Percentiles rank a stretch among this genome's conserved stretches.
Evolutionary conservation across 2,888 invertebrate species (phyloP).

Genomic region (Melieria crassipennis): DNA sequence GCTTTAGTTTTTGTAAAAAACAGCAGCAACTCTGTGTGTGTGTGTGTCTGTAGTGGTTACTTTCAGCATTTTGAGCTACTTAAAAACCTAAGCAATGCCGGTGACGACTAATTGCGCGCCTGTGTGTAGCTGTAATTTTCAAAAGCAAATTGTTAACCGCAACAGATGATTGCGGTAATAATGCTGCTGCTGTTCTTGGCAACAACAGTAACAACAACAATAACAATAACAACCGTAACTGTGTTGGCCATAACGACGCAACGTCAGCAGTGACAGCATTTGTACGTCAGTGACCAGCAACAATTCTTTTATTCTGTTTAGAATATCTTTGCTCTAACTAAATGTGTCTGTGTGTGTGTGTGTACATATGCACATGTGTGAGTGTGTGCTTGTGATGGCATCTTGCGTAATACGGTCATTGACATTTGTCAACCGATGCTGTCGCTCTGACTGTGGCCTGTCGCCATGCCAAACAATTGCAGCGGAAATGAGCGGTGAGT

Average conservation of each 20-base stretch:
- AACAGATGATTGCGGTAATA: not conserved
- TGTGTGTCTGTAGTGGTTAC: no score
- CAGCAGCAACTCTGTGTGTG: no score
- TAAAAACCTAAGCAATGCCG: no score
- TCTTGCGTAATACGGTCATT: constrained; percentile 60
- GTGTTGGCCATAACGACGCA: not conserved
- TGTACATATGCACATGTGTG: not conserved
- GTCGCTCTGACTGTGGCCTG: not conserved
- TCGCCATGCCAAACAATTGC: constrained; percentile 12
- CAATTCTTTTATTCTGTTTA: constrained; percentile 11
- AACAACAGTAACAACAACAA: not conserved
- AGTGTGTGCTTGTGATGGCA: constrained; percentile 9
- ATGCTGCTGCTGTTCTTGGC: not conserved
- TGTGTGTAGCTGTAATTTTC: not conserved
- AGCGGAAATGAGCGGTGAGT: constrained; percentile 12
- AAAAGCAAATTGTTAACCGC: not conserved
- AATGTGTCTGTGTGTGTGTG: not conserved
- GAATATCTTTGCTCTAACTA: constrained; percentile 7
- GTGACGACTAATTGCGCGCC: no score
- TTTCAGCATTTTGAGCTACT: no score
- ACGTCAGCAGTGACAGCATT: no score
- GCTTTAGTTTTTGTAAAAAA: no score
- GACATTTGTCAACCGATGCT: constrained; percentile 44
- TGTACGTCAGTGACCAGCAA: not conserved
- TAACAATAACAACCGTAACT: not conserved